A percentile compares a stretch with the other conserved stretches of the same genome.
Evolutionary conservation across 2,888 invertebrate genomes (phyloP).

Genomic region (Lottia gigantea): DNA sequence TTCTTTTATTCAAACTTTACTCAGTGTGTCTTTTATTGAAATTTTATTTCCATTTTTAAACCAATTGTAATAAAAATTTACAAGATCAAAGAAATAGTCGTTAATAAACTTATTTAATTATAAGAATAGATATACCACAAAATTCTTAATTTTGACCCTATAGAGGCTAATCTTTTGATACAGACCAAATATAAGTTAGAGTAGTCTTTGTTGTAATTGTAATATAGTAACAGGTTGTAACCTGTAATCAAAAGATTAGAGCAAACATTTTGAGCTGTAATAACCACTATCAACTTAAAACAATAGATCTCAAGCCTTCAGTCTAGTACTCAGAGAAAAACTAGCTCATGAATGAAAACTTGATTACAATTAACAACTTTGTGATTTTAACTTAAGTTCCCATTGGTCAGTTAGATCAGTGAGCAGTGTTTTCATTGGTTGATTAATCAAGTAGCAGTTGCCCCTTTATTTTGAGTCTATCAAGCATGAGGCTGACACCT

Average conservation of each 20-base stretch:
- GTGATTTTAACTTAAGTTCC: background rate
- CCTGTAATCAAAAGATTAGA: slow-evolving; percentile 1
- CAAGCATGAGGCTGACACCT: slow-evolving; percentile 4
- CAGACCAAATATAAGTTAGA: too few relatives aligned
- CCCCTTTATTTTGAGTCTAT: slow-evolving; percentile 1
- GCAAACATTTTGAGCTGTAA: background rate
- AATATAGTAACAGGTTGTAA: background rate
- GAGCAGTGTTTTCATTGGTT: slow-evolving; percentile 6
- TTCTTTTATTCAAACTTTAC: too few relatives aligned
- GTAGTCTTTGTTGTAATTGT: background rate
- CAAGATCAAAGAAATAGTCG: too few relatives aligned
- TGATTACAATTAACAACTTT: slow-evolving; percentile 11
- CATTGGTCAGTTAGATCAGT: background rate
- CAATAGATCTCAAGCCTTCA: slow-evolving; percentile 8
- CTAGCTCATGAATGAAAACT: background rate
- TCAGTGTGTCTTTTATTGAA: too few relatives aligned
- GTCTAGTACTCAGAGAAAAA: background rate
- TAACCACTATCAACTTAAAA: background rate
- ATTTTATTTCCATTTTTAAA: slow-evolving; percentile 8
- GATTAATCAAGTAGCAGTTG: slow-evolving; percentile 3
- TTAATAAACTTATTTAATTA: too few relatives aligned
- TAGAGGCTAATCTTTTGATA: too few relatives aligned
- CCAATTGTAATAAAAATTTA: too few relatives aligned
- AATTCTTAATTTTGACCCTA: too few relatives aligned
- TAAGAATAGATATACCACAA: too few relatives aligned